Percentiles rank a stretch among this genome's conserved stretches.
These are phyloP conservation scores for Zalophus californianus DNA, from an alignment of 2,797 vertebrate genomes.

Conservation along the genomic window DNA sequence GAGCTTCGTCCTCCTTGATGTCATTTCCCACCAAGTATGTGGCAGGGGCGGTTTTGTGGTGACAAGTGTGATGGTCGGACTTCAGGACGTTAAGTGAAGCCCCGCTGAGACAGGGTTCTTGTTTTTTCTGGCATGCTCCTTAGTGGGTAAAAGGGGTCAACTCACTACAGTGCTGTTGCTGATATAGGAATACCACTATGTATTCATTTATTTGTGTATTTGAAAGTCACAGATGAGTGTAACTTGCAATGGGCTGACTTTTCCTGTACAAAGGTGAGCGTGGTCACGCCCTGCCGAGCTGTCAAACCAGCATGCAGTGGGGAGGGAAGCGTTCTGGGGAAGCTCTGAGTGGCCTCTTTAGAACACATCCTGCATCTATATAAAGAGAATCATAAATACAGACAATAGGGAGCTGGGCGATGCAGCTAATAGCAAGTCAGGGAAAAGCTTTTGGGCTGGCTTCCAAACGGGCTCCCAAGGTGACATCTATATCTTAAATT, in stretches of 20 bases:
- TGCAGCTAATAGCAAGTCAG: neutral
- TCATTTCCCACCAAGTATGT: accelerated
- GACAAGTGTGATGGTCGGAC: neutral
- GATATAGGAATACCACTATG: neutral
- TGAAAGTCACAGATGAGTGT: neutral
- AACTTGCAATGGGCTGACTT: neutral
- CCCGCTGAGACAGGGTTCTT: neutral
- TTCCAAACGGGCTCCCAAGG: neutral
- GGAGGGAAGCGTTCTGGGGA: neutral
- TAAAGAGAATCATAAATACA: neutral
- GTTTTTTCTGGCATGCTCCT: neutral
- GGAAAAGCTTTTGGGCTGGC: neutral
- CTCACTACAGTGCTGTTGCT: too few relatives aligned
- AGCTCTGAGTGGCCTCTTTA: neutral
- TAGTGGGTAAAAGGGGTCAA: neutral
- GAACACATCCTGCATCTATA: neutral
- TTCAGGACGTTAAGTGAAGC: neutral
- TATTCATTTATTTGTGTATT: neutral
- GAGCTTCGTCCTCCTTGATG: too few relatives aligned
- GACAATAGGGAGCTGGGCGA: neutral
- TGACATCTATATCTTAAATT: neutral
- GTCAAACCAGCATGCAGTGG: neutral
- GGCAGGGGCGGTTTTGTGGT: too few relatives aligned
- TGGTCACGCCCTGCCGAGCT: too few relatives aligned
- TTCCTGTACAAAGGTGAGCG: neutral